phyloP scores from a whole-genome alignment of 1,140 invertebrate species.

The Uloborus diversus region DNA sequence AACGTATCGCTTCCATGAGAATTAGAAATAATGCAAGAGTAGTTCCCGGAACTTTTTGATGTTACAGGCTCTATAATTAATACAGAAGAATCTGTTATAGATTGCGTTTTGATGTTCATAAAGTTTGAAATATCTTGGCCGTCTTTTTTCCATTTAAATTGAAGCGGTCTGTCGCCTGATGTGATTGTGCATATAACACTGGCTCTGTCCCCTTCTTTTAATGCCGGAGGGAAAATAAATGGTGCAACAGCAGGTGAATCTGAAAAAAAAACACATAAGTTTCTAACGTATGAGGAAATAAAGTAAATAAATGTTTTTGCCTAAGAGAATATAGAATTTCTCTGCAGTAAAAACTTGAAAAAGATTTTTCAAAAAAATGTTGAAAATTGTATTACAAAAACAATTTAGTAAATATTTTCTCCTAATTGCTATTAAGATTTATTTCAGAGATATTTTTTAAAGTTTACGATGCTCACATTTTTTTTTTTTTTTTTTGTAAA shows the following conservation, averaged over 20 bases:
- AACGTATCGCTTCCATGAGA: not conserved
- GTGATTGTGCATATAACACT: not conserved
- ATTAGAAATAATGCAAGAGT: not conserved
- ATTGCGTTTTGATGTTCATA: not conserved
- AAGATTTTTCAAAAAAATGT: too few species aligned
- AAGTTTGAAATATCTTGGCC: not conserved
- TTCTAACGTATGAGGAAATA: too few species aligned
- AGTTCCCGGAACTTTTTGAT: not conserved
- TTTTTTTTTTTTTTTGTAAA: too few species aligned
- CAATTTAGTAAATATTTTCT: too few species aligned
- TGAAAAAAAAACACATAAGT: too few species aligned
- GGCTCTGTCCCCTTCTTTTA: not conserved
- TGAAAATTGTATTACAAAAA: too few species aligned
- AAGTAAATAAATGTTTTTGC: too few species aligned
- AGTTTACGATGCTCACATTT: too few species aligned
- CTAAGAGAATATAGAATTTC: too few species aligned
- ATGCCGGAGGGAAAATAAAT: slow-evolving; percentile 1
- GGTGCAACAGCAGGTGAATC: not conserved
- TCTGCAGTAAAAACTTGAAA: too few species aligned
- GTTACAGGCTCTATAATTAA: not conserved
- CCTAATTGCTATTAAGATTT: too few species aligned
- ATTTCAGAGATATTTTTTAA: too few species aligned
- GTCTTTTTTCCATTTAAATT: not conserved
- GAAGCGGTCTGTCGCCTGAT: not conserved
- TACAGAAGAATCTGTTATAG: not conserved